A percentile compares a stretch with the other conserved stretches of the same genome.
These are phyloP conservation scores for Paramisgurnus dabryanus DNA, from an alignment of 2,113 vertebrate genomes.

Conservation along the genomic window DNA sequence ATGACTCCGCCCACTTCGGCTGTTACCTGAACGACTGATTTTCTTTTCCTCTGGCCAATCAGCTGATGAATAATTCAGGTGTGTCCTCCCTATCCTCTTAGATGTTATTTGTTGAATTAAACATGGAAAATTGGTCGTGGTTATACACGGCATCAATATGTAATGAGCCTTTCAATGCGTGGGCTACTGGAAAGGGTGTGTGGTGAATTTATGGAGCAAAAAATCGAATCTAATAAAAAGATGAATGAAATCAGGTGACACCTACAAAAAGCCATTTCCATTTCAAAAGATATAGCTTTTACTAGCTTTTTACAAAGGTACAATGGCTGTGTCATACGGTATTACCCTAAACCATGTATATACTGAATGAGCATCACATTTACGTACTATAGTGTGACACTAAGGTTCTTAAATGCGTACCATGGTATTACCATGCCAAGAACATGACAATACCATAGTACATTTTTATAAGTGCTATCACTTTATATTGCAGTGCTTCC, in stretches of 20 bases:
- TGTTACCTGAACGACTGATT: conserved; percentile 35
- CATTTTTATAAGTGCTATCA: background rate
- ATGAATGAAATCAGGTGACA: background rate
- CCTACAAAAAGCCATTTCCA: background rate
- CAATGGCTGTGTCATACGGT: too few relatives aligned
- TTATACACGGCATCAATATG: conserved; percentile 62
- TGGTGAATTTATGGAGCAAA: background rate
- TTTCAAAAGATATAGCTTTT: background rate
- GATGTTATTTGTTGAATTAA: conserved; percentile 70
- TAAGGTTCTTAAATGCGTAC: too few relatives aligned
- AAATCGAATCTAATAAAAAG: background rate
- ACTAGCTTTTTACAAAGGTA: too few relatives aligned
- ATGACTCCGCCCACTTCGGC: conserved; percentile 23
- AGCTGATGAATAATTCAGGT: conserved; percentile 67
- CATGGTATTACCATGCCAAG: too few relatives aligned
- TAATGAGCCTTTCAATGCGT: conserved; percentile 56
- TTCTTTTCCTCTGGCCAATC: conserved; percentile 53
- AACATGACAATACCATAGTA: too few relatives aligned
- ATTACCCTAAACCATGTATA: too few relatives aligned
- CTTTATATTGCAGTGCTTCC: background rate
- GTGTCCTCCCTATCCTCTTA: conserved; percentile 50
- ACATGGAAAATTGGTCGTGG: conserved; percentile 61
- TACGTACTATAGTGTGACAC: background rate
- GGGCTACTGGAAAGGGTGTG: conserved; percentile 19
- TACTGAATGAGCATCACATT: background rate